Conservation (phyloP, 2,797 vertebrate genomes). For the Phaenicophaeus curvirostris region DNA sequence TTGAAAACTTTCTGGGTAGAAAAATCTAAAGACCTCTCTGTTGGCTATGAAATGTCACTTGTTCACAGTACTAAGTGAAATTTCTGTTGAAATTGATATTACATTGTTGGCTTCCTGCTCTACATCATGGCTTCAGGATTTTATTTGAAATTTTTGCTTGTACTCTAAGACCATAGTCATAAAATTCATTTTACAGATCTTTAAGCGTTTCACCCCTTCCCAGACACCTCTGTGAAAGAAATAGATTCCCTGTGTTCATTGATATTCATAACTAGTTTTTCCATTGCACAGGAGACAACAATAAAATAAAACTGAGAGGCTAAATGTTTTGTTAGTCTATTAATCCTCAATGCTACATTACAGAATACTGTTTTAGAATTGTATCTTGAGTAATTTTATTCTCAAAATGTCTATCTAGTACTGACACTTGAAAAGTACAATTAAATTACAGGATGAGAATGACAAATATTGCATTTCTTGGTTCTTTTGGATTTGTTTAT, state of each 20-base stretch:
- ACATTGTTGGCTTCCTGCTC: neutral
- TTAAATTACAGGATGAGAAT: neutral
- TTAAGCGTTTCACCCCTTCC: neutral
- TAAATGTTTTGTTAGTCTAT: neutral
- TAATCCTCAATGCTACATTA: neutral
- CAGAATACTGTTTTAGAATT: neutral
- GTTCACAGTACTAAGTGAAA: neutral
- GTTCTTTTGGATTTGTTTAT: neutral
- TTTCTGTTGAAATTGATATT: neutral
- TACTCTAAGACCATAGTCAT: neutral
- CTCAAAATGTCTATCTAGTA: neutral
- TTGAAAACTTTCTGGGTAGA: neutral
- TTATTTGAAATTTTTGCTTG: neutral
- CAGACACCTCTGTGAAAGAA: neutral
- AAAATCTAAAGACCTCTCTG: neutral
- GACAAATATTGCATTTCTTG: neutral
- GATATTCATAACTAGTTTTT: neutral
- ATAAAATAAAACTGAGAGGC: neutral
- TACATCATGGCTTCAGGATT: neutral
- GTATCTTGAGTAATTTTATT: neutral
- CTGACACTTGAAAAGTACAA: neutral
- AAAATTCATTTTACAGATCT: neutral
- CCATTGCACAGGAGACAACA: neutral
- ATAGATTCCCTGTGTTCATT: neutral
- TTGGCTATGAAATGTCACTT: neutral